Base-by-base conservation (phyloP, 2,888 invertebrate genomes). In the Acrocyrtus sp. region DNA sequence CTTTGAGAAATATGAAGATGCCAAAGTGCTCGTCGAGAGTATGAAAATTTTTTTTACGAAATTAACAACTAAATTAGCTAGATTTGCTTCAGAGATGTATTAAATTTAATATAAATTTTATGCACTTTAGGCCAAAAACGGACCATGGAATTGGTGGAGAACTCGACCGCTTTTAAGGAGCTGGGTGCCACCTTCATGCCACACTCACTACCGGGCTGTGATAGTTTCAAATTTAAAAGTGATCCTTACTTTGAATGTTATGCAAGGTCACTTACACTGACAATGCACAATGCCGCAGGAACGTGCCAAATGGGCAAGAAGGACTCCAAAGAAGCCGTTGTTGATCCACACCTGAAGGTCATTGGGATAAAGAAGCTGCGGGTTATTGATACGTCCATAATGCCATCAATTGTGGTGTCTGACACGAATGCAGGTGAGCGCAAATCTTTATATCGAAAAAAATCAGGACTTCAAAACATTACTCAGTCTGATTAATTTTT, bases 271-370 rank as follows among this genome's bases (percentile, higher is more conserved):
- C 74, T 65, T 39, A 66, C 78, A 4, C 56, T 80, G 6, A 77
- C 78, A 0, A 67, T 78, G 51, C 76, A 80, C 47, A 77, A 80
- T 65, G 74, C 58, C 24, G 72, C 60, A 3, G 75, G 80, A 15
- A 80, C 80, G 26, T 76, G 76, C 57, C 58, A 75, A 4, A 80
- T 80, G 80, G 80, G 80, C 3, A 74, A 65, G 41, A 65, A 61
- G 27, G 74, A 66, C 26, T 69, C 73, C 4, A 72, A 67, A 17
- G 51, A 75, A 12, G 78, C 80, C 19, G 80, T 80, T 19, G 75
- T 80, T 0, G 80, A 80, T 48, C 67, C 74, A n/a, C 75, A 80
- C 21, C 72, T 80, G 12, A 68, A 68, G 53, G 73, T 80, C 21
- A 47, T 78, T 51, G 80, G 80, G 22, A 78, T 72, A 3, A 75